Percentiles rank a stretch among this genome's conserved stretches.
Evolutionary conservation across 2,113 vertebrate genomes (phyloP).

Genomic region (Pelobates fuscus): DNA sequence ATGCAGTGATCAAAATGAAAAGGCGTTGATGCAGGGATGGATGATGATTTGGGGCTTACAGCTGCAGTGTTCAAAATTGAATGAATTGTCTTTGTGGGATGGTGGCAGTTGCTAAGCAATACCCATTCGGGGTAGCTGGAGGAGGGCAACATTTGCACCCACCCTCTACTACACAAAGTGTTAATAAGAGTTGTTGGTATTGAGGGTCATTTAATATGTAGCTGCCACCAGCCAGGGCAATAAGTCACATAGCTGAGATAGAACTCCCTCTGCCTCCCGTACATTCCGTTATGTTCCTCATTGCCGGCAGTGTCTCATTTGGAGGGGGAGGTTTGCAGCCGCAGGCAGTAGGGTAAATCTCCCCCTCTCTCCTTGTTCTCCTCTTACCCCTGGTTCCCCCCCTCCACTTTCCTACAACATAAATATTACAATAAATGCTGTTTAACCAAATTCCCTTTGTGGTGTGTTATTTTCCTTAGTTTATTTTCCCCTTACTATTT

Average conservation of each 20-base stretch:
- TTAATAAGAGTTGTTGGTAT: background rate
- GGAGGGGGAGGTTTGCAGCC: conserved; percentile 28
- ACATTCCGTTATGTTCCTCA: conserved; percentile 17
- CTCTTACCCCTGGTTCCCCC: conserved; percentile 9
- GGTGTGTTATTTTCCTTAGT: conserved; percentile 8
- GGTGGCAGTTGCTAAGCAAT: background rate
- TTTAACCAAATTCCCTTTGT: conserved; percentile 36
- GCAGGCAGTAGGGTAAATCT: conserved; percentile 33
- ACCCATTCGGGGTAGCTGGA: background rate
- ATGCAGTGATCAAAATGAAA: background rate
- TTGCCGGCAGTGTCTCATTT: conserved; percentile 28
- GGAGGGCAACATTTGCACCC: conserved; percentile 1
- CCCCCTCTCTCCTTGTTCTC: conserved; percentile 29
- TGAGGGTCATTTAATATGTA: conserved; percentile 22
- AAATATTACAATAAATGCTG: conserved; percentile 51
- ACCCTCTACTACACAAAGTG: background rate
- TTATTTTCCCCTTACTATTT: too few species aligned
- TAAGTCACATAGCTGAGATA: conserved; percentile 28
- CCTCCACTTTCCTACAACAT: conserved; percentile 38
- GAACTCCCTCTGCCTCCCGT: background rate
- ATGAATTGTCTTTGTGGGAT: conserved; percentile 19
- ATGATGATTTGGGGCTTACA: too few species aligned
- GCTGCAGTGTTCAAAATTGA: too few species aligned
- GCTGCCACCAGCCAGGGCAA: conserved; percentile 40
- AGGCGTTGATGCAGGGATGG: too few species aligned